Evolutionary conservation across 2,888 invertebrate species (phyloP), one percentile per base, ranked within the genome.

Genomic region (Fragum whitleyi): DNA sequence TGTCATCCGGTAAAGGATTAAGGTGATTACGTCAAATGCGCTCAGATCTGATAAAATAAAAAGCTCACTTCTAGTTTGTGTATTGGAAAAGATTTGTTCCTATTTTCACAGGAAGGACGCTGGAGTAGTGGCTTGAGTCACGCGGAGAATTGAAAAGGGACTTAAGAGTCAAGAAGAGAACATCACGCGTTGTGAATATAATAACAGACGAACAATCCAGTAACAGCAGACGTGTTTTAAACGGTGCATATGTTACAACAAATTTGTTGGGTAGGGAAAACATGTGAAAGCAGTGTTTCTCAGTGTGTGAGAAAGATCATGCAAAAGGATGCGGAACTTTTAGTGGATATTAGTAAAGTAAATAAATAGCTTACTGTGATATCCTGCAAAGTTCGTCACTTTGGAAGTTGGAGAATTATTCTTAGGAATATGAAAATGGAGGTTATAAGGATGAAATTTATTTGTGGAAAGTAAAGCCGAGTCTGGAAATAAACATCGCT

Each of bases 181-280:
- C 19, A 3, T 11, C 65, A 65, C 65, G 42, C 65, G 65, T 32
- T 29, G 28, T 65, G 65, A 42, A 26, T 5, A n/a, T 23, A 1
- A 65, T 23, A 65, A 65, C 39, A 47, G 47, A 14, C 47, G 47
- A 47, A 47, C 47, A 47, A 47, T 2, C 16, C 14, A 65, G 65
- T 42, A 65, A 42, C 65, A 65, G 65, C 65, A 65, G 65, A 65
- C 65, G 65, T 42, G 26, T 65, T 65, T 21, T 32, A 42, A 42
- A 19, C 65, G 21, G 42, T 26, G 65, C 65, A 65, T 26, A 65
- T 42, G 42, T 65, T 65, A 42, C 65, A 61, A 21, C 21, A 23
- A n/a, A 42, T 28, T 32, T 23, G 19, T 19, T 3, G 57, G 23
- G 11, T 26, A 7, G n/a, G n/a, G 23, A 26, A 23, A 26, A 26